These are phyloP conservation scores for Ciconia stormi DNA, from an alignment of 2,113 vertebrate species.

Conservation along the genomic window DNA sequence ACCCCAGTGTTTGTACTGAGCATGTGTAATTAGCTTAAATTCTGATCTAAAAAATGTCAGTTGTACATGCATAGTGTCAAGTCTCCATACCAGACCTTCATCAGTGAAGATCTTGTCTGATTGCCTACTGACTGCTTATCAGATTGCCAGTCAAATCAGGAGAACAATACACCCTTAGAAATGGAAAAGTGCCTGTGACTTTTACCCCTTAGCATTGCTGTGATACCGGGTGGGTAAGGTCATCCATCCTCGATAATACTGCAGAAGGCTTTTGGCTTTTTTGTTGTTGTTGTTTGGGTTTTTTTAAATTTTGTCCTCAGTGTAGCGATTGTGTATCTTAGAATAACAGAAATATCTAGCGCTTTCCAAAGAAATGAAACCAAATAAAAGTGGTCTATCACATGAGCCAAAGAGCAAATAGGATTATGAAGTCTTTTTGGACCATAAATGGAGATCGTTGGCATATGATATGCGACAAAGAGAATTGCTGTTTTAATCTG, in stretches of 20 bases:
- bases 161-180: neutral
- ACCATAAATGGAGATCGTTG: neutral
- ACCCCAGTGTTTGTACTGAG: neutral
- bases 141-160: neutral
- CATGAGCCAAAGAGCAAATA: neutral
- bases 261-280: neutral
- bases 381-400: neutral
- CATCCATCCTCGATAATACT: accelerated
- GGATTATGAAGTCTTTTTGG: neutral
- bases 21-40: neutral
- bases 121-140: neutral
- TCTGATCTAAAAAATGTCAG: neutral
- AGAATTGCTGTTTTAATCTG: neutral
- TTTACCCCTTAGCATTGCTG: neutral
- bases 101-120: neutral
- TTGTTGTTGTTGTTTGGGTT: neutral
- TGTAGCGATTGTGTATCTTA: neutral
- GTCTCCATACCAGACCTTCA: neutral
- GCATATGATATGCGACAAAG: neutral
- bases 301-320: neutral
- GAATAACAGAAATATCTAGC: neutral
- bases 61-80: neutral
- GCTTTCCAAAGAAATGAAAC: neutral
- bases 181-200: neutral
- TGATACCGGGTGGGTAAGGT: neutral